Conservation (phyloP, 2,888 invertebrate genomes). For the Calliopum simillimum region DNA sequence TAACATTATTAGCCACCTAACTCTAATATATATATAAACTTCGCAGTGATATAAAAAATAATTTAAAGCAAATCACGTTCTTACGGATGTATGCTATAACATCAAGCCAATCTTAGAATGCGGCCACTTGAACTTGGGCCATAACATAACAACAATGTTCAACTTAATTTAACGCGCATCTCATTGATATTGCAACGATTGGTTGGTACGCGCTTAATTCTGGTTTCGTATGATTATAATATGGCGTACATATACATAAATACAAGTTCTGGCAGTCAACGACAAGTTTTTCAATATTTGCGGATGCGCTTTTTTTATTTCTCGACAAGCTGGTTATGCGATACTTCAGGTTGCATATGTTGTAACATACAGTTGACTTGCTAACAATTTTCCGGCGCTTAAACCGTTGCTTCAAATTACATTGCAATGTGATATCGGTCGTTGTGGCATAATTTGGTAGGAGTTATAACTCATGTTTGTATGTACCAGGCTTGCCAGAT, state of each 20-base stretch:
- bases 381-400: slow-evolving; percentile 8
- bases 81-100: too few species aligned
- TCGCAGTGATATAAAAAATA: too few species aligned
- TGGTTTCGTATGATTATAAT: slow-evolving; percentile 19
- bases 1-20: too few species aligned
- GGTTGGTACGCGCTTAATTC: slow-evolving; percentile 15
- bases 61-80: too few species aligned
- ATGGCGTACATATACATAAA: background rate
- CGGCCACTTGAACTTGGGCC: slow-evolving; percentile 40
- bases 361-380: background rate
- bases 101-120: slow-evolving; percentile 20
- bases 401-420: slow-evolving; percentile 7
- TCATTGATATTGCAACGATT: slow-evolving; percentile 23
- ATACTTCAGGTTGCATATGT: background rate
- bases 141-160: slow-evolving; percentile 12
- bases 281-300: slow-evolving; percentile 26
- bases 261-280: background rate
- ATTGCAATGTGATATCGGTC: background rate
- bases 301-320: background rate
- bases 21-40: too few species aligned
- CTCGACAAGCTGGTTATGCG: background rate
- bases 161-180: slow-evolving; percentile 11
- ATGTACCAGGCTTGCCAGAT: too few species aligned
- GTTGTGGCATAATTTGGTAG: too few species aligned
- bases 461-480: too few species aligned